Base-by-base conservation (phyloP, 2,113 vertebrate genomes). In the Megaleporinus macrocephalus region DNA sequence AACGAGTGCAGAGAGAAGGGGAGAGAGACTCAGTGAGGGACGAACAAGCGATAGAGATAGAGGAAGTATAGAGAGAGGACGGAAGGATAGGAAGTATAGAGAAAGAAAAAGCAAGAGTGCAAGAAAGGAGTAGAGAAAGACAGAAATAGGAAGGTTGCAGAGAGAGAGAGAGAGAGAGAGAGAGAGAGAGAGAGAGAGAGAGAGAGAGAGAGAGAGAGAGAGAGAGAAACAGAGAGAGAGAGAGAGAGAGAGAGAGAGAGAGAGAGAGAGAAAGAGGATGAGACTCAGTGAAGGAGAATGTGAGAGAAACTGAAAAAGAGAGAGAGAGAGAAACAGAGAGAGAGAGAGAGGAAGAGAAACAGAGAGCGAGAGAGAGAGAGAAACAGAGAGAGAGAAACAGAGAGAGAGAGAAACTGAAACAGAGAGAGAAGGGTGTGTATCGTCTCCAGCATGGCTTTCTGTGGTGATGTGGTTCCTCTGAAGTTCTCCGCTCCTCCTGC, bases 391-490 rank as follows among this genome's bases (percentile, higher is more conserved):
- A 16, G 33, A 11, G 14, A 59, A 2, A 16, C 26, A 49, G 10
- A 20, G 9, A 33, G 7, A 44, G 30, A 59, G 15, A 1, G 22
- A 36, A 26, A 68, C 22, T 41, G 53, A 57, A 30, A 11, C 18
- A 10, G 29, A 61, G 24, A 27, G 44, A 5, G 26, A n/a, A 44
- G 47, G 22, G 0, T 16, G 61, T 81, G 78, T 80, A 80, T 51
- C 29, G 44, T 74, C 29, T 75, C 53, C 47, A 82, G 53, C 61
- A 59, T 66, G 10, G 29, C 55, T 74, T 22, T 47, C 53, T 41
- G 74, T 41, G 86, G 24, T 41, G 75, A 71, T 84, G 82, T 65
- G 74, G 81, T 10, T 53, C 68, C 84, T 33, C 76, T 59, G 59
- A 79, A 74, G 29, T 66, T 22, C 15, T n/a, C 22, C 4, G 29